These are phyloP conservation scores for Valencia hispanica DNA, from an alignment of 2,797 vertebrate genomes.

Conservation along the genomic window DNA sequence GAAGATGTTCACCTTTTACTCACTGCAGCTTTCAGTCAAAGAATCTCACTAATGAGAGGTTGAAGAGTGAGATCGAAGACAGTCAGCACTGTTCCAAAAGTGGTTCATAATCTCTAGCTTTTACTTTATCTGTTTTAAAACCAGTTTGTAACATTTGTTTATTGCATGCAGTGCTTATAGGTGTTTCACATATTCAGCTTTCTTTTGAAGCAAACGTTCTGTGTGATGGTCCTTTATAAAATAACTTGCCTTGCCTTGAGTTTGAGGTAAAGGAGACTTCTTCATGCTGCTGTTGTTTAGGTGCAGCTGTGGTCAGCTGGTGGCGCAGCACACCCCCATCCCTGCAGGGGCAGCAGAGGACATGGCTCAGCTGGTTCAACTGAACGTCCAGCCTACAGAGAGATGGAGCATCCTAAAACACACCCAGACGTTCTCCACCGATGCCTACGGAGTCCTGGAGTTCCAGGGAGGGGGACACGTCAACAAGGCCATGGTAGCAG, in stretches of 20 bases:
- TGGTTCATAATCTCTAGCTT: too few relatives aligned
- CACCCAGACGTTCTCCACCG: conserved; percentile 86
- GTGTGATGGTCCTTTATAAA: too few relatives aligned
- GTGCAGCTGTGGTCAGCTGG: conserved; percentile 90
- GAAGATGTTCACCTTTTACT: too few relatives aligned
- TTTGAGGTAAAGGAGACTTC: background rate
- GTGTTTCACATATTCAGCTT: too few relatives aligned
- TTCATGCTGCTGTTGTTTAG: conserved; percentile 62
- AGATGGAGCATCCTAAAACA: conserved; percentile 89
- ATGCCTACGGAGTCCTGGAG: conserved; percentile 91
- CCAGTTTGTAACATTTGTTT: too few relatives aligned
- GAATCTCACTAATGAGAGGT: too few relatives aligned
- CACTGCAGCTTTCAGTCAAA: too few relatives aligned
- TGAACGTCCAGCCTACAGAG: conserved; percentile 78
- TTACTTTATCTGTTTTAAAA: too few relatives aligned
- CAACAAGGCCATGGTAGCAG: conserved; percentile 88
- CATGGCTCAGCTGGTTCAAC: conserved; percentile 70
- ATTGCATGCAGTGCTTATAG: too few relatives aligned
- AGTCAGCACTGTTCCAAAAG: too few relatives aligned
- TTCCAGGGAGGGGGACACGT: conserved; percentile 92
- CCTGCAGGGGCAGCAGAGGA: conserved; percentile 79
- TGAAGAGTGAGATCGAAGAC: too few relatives aligned
- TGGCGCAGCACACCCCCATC: conserved; percentile 82
- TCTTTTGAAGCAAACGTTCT: too few relatives aligned
- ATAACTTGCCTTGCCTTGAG: background rate